Conservation (phyloP, 2,797 vertebrate genomes). For the Acrossocheilus fasciatus region DNA sequence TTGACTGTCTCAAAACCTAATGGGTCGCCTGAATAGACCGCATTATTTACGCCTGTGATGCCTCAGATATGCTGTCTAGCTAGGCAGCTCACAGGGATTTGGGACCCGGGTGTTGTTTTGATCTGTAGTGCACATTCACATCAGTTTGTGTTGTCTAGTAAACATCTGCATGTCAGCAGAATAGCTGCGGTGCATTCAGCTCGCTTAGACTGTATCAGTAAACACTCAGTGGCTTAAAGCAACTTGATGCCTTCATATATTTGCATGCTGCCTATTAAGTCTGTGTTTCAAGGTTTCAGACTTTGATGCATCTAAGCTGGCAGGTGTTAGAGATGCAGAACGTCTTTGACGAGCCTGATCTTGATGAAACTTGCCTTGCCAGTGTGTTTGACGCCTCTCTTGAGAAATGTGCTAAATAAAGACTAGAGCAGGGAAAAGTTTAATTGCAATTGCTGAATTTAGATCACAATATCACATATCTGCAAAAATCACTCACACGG, state of each 20-base stretch:
- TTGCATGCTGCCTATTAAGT: not conserved
- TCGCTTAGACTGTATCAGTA: not conserved
- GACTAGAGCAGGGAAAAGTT: not conserved
- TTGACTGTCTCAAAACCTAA: not conserved
- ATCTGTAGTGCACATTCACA: not conserved
- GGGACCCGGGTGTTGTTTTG: not conserved
- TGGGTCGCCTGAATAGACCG: not conserved
- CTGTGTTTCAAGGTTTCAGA: not conserved
- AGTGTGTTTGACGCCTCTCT: not conserved
- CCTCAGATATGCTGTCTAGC: not conserved
- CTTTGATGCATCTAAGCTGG: not conserved
- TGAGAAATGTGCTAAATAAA: not conserved
- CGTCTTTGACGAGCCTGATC: conserved; percentile 2
- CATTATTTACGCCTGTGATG: not conserved
- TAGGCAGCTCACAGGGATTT: not conserved
- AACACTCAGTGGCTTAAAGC: not conserved
- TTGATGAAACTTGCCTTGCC: not conserved
- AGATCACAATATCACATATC: not conserved
- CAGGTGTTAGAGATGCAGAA: not conserved
- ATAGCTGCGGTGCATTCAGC: not conserved
- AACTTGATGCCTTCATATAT: not conserved
- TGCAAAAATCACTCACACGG: not conserved
- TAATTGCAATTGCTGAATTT: conserved; percentile 1
- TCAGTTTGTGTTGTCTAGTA: not conserved
- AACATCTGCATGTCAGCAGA: not conserved